Percentiles rank a stretch among this genome's conserved stretches.
phyloP scores from a whole-genome alignment of 1,140 invertebrate genomes.

The Drosophila punjabiensis region DNA sequence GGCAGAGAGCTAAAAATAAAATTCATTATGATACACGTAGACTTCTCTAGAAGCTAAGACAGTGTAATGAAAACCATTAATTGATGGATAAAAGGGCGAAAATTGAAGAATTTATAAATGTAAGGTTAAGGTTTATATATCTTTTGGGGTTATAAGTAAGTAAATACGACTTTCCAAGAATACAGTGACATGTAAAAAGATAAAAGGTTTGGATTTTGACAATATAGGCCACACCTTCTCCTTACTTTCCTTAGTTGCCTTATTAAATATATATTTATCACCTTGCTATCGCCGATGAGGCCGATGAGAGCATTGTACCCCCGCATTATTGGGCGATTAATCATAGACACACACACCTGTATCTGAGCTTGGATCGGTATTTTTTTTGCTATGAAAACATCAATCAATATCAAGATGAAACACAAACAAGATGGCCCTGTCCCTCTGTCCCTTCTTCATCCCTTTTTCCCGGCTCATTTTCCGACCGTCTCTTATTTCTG shows the following conservation, averaged over 20 bases:
- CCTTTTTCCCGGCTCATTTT: conserved; percentile 9
- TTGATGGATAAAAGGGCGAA: background rate
- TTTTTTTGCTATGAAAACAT: conserved; percentile 29
- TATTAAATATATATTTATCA: conserved; percentile 14
- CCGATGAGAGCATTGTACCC: conserved; percentile 32
- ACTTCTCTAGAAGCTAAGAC: background rate
- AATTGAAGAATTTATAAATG: background rate
- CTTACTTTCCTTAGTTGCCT: background rate
- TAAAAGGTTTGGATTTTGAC: background rate
- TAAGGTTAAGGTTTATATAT: background rate
- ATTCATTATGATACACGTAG: conserved; percentile 38
- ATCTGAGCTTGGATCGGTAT: background rate
- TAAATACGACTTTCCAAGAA: background rate
- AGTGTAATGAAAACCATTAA: background rate
- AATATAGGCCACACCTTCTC: background rate
- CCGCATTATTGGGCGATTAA: conserved; percentile 33
- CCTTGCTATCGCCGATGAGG: background rate
- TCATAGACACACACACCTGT: conserved; percentile 35
- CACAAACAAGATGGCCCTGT: conserved; percentile 20
- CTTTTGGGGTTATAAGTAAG: background rate
- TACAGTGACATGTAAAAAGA: background rate
- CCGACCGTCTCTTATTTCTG: conserved; percentile 20
- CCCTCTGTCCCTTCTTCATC: background rate
- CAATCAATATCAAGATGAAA: conserved; percentile 42
- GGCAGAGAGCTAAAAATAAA: conserved; percentile 44